Conservation (phyloP, 2,113 vertebrate genomes). For the Larimichthys polyactis region DNA sequence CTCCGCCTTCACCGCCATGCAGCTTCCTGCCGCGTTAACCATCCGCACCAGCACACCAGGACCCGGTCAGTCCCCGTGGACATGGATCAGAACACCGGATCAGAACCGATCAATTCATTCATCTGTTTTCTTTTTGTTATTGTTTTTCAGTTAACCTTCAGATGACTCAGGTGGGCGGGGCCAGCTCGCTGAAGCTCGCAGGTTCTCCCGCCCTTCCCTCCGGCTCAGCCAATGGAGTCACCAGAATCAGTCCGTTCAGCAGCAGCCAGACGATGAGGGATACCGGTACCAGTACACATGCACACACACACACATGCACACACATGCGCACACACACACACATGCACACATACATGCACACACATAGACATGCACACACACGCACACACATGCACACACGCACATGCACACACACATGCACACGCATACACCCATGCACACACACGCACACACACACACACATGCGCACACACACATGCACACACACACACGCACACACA, state of each 20-base stretch:
- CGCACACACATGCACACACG: too few relatives aligned
- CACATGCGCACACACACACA: too few relatives aligned
- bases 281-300: too few relatives aligned
- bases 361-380: too few relatives aligned
- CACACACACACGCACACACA: too few relatives aligned
- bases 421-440: too few relatives aligned
- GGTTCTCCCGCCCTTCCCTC: conserved; percentile 41
- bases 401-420: too few relatives aligned
- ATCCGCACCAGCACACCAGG: conserved; percentile 86
- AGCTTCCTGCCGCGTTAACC: conserved; percentile 91
- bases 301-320: too few relatives aligned
- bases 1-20: conserved; percentile 88
- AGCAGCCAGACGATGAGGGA: conserved; percentile 2
- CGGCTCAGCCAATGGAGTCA: conserved; percentile 60
- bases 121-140: not conserved
- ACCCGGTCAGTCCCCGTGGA: conserved; percentile 48
- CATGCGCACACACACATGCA: too few relatives aligned
- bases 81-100: not conserved
- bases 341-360: too few relatives aligned
- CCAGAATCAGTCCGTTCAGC: conserved; percentile 13
- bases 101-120: fast-evolving
- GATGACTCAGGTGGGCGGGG: conserved; percentile 49
- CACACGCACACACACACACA: too few relatives aligned
- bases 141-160: conserved; percentile 61
- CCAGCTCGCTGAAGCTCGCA: conserved; percentile 60